Base-by-base conservation (phyloP, 2,797 vertebrate genomes). In the Thaleichthys pacificus region DNA sequence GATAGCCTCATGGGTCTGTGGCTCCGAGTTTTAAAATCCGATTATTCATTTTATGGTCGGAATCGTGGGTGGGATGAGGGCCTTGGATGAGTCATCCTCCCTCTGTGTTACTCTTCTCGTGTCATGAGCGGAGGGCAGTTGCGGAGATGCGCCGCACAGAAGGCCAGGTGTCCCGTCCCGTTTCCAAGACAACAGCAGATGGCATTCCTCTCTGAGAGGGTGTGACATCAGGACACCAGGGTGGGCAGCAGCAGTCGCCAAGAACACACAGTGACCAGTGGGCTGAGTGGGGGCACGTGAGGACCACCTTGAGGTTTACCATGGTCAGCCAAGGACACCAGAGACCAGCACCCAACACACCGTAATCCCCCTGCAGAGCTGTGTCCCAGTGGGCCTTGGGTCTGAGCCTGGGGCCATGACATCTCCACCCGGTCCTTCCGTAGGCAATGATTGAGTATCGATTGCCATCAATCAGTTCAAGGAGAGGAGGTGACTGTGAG, bases 391-490 rank as follows among this genome's bases (percentile, higher is more conserved):
- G 42, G 42, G 12, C 42, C 42, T 47, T 14, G 42, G 42, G 12
- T 12, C 12, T 47, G 42, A 11, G 42, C 9, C 42, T 12, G 9
- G 71, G 64, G 57, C 77, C 61, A 35, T 74, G 69, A 64, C 67
- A 49, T 71, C 64, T 38, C 71, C 57, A 77, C 75, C 69, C 38
- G 35, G 11, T 77, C 42, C 82, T 76, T 71, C 67, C 63, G 76
- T 70, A 75, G 61, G 76, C 83, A 77, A 83, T 87, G 83, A 88
- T 74, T 70, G 72, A 82, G 61, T 77, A 78, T 80, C 66, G 85
- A 85, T 68, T 77, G 70, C 5, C 62, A 82, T 79, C 62, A 63
- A 73, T 87, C 80, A 82, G 61, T 56, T 78, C 66, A 72, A 82
- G 80, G 76, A 73, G 68, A 19, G 65, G 56, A 8, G 15, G 15